A percentile compares a stretch with the other conserved stretches of the same genome.
These are phyloP conservation scores for Channa argus DNA, from an alignment of 2,113 vertebrate species.

Conservation along the genomic window DNA sequence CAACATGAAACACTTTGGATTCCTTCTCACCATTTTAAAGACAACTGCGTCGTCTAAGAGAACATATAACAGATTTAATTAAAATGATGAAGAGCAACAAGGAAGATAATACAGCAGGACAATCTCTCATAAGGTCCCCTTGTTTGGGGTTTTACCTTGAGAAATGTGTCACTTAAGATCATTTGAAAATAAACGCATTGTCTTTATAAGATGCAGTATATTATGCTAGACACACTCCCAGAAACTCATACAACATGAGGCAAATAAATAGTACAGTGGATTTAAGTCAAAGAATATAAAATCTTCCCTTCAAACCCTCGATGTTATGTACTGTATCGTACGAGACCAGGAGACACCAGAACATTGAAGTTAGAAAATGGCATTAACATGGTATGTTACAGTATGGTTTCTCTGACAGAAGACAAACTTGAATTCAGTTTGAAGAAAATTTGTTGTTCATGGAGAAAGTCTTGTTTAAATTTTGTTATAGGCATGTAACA, in stretches of 20 bases:
- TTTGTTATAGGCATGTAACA: too few species aligned
- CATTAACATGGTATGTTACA: not conserved
- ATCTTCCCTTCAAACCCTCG: not conserved
- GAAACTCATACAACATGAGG: constrained; percentile 18
- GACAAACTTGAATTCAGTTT: too few species aligned
- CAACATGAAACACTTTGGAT: constrained; percentile 8
- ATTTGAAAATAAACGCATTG: not conserved
- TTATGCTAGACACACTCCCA: too few species aligned
- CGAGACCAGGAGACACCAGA: constrained; percentile 3
- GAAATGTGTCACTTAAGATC: not conserved
- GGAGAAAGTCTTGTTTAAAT: too few species aligned
- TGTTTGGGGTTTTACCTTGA: too few species aligned
- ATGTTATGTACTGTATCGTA: constrained; percentile 41
- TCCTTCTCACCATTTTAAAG: not conserved
- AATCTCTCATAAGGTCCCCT: too few species aligned
- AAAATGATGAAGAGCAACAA: constrained; percentile 3
- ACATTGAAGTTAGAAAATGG: not conserved
- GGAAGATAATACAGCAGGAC: not conserved
- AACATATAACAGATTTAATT: not conserved
- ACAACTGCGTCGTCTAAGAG: not conserved
- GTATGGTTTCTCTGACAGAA: not conserved
- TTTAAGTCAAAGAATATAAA: constrained; percentile 32
- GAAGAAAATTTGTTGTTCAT: too few species aligned
- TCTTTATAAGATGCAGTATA: too few species aligned
- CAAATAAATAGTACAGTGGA: constrained; percentile 29